Conservation (phyloP, 2,113 vertebrate species). For the Hoplias malabaricus region DNA sequence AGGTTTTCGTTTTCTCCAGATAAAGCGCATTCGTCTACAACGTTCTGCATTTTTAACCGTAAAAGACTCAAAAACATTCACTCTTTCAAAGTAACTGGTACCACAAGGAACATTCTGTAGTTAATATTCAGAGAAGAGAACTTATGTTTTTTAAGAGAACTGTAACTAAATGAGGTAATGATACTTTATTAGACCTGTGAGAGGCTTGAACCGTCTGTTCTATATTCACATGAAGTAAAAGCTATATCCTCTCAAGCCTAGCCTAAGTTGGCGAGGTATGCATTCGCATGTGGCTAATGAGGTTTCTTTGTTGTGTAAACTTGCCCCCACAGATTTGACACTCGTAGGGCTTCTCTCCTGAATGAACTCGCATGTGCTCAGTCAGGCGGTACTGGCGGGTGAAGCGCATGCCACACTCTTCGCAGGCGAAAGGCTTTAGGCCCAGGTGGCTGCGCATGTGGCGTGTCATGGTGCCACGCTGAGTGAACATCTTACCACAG, state of each 20-base stretch:
- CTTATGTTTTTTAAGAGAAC: no score
- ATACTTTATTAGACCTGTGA: constrained; percentile 20
- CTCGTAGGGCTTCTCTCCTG: constrained; percentile 98
- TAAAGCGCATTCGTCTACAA: constrained; percentile 34
- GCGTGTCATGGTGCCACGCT: constrained; percentile 98
- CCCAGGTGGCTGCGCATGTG: constrained; percentile 99
- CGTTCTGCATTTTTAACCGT: constrained; percentile 31
- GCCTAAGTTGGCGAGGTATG: constrained; percentile 94
- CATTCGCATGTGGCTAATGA: constrained; percentile 99
- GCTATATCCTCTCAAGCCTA: constrained; percentile 88
- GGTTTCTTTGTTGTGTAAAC: constrained; percentile 99
- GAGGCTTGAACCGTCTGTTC: background rate
- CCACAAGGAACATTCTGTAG: constrained; percentile 31
- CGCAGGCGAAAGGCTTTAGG: constrained; percentile 96
- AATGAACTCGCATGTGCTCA: constrained; percentile 99
- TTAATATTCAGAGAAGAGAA: constrained; percentile 18
- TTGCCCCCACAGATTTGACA: constrained; percentile 98
- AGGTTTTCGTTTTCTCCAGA: constrained; percentile 18
- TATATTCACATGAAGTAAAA: background rate
- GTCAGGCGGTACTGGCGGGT: constrained; percentile 98
- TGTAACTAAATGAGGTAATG: constrained; percentile 34
- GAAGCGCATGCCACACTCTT: constrained; percentile 99
- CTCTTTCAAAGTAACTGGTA: constrained; percentile 29
- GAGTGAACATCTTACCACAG: constrained; percentile 99
- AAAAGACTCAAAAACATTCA: constrained; percentile 35